Evolutionary conservation across 2,888 invertebrate species (phyloP).

Genomic region (Caenorhabditis sp.): DNA sequence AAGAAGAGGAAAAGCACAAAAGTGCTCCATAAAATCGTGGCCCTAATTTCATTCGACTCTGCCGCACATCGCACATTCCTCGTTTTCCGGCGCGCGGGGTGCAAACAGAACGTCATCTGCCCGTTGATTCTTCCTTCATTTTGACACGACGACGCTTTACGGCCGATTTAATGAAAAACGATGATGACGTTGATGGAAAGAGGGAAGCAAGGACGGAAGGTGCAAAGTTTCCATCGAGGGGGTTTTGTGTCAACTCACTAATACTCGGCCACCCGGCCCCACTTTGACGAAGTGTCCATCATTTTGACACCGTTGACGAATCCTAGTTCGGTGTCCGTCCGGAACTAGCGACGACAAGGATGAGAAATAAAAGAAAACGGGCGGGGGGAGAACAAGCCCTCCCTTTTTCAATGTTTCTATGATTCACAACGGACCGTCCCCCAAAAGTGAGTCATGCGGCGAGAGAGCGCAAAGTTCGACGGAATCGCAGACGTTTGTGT

Average conservation of each 20-base stretch:
- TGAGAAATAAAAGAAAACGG: no score
- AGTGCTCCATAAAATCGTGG: constrained; percentile 28
- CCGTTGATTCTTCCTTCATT: constrained; percentile 28
- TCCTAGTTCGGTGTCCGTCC: no score
- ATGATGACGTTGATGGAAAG: neutral
- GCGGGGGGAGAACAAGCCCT: no score
- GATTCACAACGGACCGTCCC: no score
- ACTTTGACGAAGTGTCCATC: constrained; percentile 29
- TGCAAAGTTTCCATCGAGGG: neutral
- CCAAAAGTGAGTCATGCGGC: no score
- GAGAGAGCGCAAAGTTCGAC: no score
- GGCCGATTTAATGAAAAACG: constrained; percentile 52
- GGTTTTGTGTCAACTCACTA: constrained; percentile 15
- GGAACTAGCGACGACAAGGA: no score
- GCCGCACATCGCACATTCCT: no score
- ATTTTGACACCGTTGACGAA: neutral
- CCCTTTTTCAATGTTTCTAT: no score
- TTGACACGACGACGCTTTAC: constrained; percentile 28
- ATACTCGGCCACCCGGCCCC: constrained; percentile 40
- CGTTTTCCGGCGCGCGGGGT: no score
- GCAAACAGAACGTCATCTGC: constrained; percentile 14
- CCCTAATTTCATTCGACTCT: constrained; percentile 40
- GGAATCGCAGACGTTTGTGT: no score
- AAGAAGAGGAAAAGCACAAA: constrained; percentile 1
- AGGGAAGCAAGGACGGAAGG: neutral